Base-by-base conservation (phyloP, 2,797 vertebrate genomes). In the Spheniscus humboldti region DNA sequence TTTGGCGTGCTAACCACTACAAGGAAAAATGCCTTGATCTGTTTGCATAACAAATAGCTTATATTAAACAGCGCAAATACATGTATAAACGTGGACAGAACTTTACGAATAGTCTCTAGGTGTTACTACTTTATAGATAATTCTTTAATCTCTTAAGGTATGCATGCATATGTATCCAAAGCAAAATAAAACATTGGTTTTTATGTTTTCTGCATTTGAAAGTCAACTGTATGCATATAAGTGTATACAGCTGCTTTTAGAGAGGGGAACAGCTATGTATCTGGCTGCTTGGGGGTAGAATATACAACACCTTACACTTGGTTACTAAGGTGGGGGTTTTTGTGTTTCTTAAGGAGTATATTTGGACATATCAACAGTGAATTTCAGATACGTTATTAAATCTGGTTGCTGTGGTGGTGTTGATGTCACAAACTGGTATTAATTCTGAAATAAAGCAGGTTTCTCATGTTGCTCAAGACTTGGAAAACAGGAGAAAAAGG, bases 31-130 rank as follows among this genome's bases (percentile, higher is more conserved):
- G 4, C 2, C 2, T 43, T 18, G 7, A 3, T 63, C 13, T 43
- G 28, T 41, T 53, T 28, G 2, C 3, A 0, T 66, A 53, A 22
- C 5, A 27, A 17, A 35, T 7, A 20, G 7, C 9, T 64, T 20
- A 2, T 56, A 8, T 25, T 43, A 20, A 69, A 14, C 10, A 18
- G 2, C 10, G 31, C 8, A 48, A 47, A 25, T 27, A 2, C 5
- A 0, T 13, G 1, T 11, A 0, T 47, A 74, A 67, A 8, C 0
- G 2, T 2, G 18, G 5, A 3, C 20, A n/a, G 27, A 33, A 27
- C 24, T 79, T 75, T 4, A 57, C 18, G 9, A 23, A 4, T 10
- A 31, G 7, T 7, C 3, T n/a, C 5, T 37, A 20, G 10, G 33
- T 30, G 7, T 28, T 60, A 16, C 13, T 14, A 5, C 22, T n/a